A percentile compares a stretch with the other conserved stretches of the same genome.
Evolutionary conservation across 2,888 invertebrate genomes (phyloP).

Genomic region (Lepidochitona cinerea): DNA sequence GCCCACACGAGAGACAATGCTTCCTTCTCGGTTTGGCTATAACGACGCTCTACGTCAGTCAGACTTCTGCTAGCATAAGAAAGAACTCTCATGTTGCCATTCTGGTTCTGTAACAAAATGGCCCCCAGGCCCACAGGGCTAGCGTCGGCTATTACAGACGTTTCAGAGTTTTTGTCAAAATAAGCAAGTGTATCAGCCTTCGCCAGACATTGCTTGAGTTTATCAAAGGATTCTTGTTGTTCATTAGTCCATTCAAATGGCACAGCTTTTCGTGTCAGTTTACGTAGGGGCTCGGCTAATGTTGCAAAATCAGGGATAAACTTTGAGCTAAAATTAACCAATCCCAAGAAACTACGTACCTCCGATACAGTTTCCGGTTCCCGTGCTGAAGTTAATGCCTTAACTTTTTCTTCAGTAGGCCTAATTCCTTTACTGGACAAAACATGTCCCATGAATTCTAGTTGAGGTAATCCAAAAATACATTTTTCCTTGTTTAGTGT

Average conservation of each 20-base stretch:
- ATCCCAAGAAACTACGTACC: conserved; percentile 9
- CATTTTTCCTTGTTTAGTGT: not conserved
- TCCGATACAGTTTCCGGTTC: conserved; percentile 7
- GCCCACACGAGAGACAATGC: conserved; percentile 20
- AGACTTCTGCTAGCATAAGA: conserved; percentile 4
- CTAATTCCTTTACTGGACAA: not conserved
- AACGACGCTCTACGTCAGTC: not conserved
- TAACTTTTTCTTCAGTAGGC: conserved; percentile 2
- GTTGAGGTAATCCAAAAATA: not conserved
- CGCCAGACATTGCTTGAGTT: not conserved
- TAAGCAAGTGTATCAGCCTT: not conserved
- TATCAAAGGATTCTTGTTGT: not conserved
- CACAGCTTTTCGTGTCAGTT: not conserved
- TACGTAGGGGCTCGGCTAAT: not conserved
- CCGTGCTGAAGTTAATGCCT: conserved; percentile 11
- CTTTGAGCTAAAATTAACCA: not conserved
- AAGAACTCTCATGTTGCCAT: conserved; percentile 1
- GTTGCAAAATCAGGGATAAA: not conserved
- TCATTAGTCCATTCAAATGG: not conserved
- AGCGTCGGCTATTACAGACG: conserved; percentile 12
- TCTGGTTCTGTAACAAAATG: conserved; percentile 13
- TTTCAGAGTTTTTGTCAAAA: not conserved
- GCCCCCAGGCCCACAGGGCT: conserved; percentile 17
- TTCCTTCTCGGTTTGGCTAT: conserved; percentile 12
- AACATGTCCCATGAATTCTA: conserved; percentile 17